phyloP scores from a whole-genome alignment of 2,797 vertebrate genomes.

The Tokudaia muenninki region DNA sequence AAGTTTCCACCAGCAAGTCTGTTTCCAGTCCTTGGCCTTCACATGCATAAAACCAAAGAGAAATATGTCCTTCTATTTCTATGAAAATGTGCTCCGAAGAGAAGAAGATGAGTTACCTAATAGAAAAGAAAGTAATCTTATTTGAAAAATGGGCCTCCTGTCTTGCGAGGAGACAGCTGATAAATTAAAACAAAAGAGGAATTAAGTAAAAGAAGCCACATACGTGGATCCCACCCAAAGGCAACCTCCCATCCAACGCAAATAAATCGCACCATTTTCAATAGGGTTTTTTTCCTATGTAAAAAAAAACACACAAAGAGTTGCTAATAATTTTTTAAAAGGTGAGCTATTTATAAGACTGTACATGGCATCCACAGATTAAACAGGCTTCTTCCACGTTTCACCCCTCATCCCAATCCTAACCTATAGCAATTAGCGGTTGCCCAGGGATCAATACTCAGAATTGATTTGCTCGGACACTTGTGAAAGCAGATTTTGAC shows the following conservation, averaged over 20 bases:
- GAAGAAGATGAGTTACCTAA: constrained; percentile 73
- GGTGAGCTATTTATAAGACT: constrained; percentile 76
- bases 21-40: constrained; percentile 39
- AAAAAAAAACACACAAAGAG: constrained; percentile 75
- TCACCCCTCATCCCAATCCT: constrained; percentile 53
- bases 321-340: constrained; percentile 63
- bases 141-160: constrained; percentile 80
- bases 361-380: constrained; percentile 11
- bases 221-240: constrained; percentile 81
- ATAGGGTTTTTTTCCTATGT: constrained; percentile 71
- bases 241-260: constrained; percentile 78
- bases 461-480: constrained; percentile 53
- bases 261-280: constrained; percentile 82
- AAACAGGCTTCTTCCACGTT: background rate
- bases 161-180: constrained; percentile 78
- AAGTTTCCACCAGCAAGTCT: constrained; percentile 54
- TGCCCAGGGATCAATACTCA: constrained; percentile 62
- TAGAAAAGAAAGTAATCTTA: constrained; percentile 71
- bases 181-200: constrained; percentile 87
- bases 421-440: constrained; percentile 67
- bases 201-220: constrained; percentile 84
- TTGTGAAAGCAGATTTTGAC: constrained; percentile 73
- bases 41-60: constrained; percentile 66
- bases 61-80: constrained; percentile 71
- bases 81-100: constrained; percentile 79